Base-by-base conservation (phyloP, 1,140 invertebrate species). In the Cotesia glomerata region DNA sequence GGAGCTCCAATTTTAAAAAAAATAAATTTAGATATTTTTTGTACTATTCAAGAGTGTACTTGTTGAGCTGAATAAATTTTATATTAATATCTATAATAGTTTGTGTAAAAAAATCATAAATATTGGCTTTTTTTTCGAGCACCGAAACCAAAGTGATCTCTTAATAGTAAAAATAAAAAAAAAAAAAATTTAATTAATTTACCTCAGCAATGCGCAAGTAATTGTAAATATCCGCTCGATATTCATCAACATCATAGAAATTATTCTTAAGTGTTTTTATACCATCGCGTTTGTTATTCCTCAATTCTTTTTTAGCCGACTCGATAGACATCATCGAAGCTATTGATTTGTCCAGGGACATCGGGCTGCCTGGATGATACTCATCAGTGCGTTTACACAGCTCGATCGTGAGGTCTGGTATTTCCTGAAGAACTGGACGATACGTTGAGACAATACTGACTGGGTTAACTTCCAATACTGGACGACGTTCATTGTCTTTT, bases 131-230 rank as follows among this genome's bases (percentile, higher is more conserved):
- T 26, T 26, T 26, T 26, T 26, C 26, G 26, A 26, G 26, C 26
- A 3, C 3, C 1, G 26, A 26, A 26, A 26, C 26, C 26, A 26
- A 3, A 26, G 3, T 26, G 26, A 26, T 26, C 26, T 2, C 26
- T 26, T 26, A 26, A 26, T 26, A 26, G 26, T 26, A 26, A 26
- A 26, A 26, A 26, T 26, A 3, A 39, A 39, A 39, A 5, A 32
- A 68, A 56, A 11, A 45, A 11, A 58, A 36, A 39, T 1, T 9
- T 36, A 36, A 69, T 13, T 45, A 26, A 14, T 1, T 67, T 87
- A 94, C 93, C 91, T 97, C 95, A 79, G 93, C 89, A 73, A 90
- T 86, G 76, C 90, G 89, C 85, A 96, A 90, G 86, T 96, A 96
- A 72, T 90, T 86, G 82, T 95, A 95, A 76, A 97, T 96, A 74